Conservation (phyloP, 1,140 invertebrate species). For the Pinna nobilis region DNA sequence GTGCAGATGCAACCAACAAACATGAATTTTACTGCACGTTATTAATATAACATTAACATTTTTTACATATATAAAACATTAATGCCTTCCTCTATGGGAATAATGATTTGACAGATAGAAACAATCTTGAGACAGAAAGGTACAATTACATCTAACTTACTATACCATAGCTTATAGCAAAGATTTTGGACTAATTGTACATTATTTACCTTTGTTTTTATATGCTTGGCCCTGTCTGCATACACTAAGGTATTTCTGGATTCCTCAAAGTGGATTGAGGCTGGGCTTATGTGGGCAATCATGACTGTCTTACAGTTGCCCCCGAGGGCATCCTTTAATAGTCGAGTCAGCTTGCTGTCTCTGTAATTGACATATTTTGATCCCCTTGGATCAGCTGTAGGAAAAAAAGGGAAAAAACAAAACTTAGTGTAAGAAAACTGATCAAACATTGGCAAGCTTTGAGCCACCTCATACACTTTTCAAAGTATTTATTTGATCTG, state of each 20-base stretch:
- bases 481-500: no score
- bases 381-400: conserved; percentile 79
- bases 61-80: no score
- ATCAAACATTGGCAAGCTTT: no score
- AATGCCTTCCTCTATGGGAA: no score
- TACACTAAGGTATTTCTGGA: conserved; percentile 98
- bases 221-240: conserved; percentile 93
- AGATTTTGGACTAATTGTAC: background rate
- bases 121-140: background rate
- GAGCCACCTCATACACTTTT: no score
- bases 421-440: no score
- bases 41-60: no score
- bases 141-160: background rate
- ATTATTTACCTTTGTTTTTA: conserved; percentile 81
- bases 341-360: conserved; percentile 94
- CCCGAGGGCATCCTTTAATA: conserved; percentile 95
- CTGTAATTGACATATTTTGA: conserved; percentile 94
- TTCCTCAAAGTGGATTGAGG: conserved; percentile 84
- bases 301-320: conserved; percentile 96
- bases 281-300: conserved; percentile 96
- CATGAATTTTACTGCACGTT: no score
- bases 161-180: no score
- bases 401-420: conserved; percentile 9
- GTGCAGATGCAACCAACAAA: no score
- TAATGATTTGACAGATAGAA: background rate